A percentile compares a stretch with the other conserved stretches of the same genome.
These are phyloP conservation scores for Aelia acuminata DNA, from an alignment of 2,888 invertebrate species.

Conservation along the genomic window DNA sequence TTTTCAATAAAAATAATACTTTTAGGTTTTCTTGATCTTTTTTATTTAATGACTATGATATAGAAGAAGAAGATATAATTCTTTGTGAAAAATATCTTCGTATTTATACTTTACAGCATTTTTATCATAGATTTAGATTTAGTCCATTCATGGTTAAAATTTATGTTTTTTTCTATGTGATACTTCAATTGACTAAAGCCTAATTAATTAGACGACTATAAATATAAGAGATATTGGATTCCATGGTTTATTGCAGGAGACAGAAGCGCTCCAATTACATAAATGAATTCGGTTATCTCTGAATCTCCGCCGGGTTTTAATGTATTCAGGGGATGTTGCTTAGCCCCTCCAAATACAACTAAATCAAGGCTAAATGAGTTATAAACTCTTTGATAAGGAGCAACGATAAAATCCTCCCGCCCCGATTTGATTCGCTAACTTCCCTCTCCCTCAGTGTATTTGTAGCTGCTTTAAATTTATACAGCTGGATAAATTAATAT, in stretches of 20 bases:
- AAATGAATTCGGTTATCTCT: constrained; percentile 27
- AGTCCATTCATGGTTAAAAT: no score
- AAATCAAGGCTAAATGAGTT: constrained; percentile 22
- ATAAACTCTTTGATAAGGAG: constrained; percentile 27
- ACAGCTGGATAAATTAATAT: background rate
- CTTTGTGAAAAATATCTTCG: no score
- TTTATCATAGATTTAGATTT: no score
- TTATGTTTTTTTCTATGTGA: background rate
- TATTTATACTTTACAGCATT: no score
- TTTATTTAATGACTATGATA: no score
- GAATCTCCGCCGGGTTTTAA: background rate
- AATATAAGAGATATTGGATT: background rate
- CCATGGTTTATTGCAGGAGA: background rate
- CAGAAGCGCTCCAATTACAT: constrained; percentile 8
- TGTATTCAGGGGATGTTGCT: constrained; percentile 20
- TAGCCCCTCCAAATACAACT: background rate
- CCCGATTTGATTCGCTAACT: background rate
- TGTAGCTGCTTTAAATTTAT: background rate
- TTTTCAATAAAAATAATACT: no score
- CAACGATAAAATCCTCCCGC: background rate
- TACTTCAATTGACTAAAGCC: background rate
- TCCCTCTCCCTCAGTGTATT: background rate
- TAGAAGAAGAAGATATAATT: no score
- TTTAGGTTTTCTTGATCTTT: no score
- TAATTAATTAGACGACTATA: background rate